Evolutionary conservation across 2,888 invertebrate genomes (phyloP).

Genomic region (Coremacera marginata): DNA sequence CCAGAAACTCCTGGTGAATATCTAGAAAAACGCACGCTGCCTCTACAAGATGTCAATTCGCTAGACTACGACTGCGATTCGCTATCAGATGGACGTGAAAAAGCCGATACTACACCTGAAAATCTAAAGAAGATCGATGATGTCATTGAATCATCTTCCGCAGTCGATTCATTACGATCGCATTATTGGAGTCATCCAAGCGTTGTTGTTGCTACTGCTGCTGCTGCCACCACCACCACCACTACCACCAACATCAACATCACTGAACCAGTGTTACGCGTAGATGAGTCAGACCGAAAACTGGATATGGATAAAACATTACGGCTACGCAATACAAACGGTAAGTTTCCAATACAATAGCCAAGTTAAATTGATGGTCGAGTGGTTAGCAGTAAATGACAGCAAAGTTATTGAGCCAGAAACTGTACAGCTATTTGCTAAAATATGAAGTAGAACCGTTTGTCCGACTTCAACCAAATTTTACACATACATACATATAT

Average conservation of each 20-base stretch:
- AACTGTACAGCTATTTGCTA: no score
- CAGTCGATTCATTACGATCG: slow-evolving; percentile 30
- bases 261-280: slow-evolving; percentile 8
- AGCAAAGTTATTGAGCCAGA: no score
- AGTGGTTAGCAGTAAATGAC: no score
- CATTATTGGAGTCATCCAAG: slow-evolving; percentile 24
- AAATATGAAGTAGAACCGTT: no score
- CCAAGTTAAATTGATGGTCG: neutral
- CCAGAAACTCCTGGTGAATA: slow-evolving; percentile 36
- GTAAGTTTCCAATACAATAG: slow-evolving; percentile 11
- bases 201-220: slow-evolving; percentile 12
- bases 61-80: slow-evolving; percentile 50
- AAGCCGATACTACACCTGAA: slow-evolving; percentile 68
- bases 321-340: neutral
- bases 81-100: slow-evolving; percentile 65
- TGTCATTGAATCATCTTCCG: slow-evolving; percentile 57
- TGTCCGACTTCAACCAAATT: no score
- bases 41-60: neutral
- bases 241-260: neutral
- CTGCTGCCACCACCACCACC: slow-evolving; percentile 4
- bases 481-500: no score
- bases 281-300: slow-evolving; percentile 33
- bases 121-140: slow-evolving; percentile 69
- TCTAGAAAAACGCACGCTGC: slow-evolving; percentile 29
- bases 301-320: slow-evolving; percentile 11